phyloP scores from a whole-genome alignment of 2,113 vertebrate genomes.

The Ptychochromis oligacanthus region DNA sequence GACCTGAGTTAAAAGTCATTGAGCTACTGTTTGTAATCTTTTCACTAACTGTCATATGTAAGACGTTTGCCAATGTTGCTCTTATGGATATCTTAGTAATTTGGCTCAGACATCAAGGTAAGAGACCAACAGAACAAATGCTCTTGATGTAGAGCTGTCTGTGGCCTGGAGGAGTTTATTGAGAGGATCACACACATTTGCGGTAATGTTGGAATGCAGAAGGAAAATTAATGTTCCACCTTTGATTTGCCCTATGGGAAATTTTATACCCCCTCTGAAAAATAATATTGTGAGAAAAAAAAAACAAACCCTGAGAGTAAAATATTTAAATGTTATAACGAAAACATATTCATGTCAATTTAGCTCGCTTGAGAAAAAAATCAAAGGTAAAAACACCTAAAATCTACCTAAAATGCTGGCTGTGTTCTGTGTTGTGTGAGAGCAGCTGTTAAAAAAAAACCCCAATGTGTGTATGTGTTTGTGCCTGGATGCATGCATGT shows the following conservation, averaged over 20 bases:
- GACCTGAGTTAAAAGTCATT: neutral
- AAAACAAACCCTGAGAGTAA: neutral
- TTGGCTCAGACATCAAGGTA: slow-evolving; percentile 35
- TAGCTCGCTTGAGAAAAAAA: neutral
- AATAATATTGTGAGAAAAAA: slow-evolving; percentile 17
- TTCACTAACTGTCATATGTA: neutral
- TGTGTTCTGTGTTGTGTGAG: rapidly evolving
- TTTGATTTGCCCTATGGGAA: slow-evolving; percentile 6
- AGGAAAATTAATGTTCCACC: slow-evolving; percentile 15
- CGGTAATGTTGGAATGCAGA: slow-evolving; percentile 34
- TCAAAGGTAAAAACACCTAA: neutral
- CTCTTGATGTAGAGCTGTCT: slow-evolving; percentile 12
- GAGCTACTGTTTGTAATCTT: neutral
- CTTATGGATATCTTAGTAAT: neutral
- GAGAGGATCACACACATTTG: slow-evolving; percentile 28
- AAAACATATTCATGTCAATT: neutral
- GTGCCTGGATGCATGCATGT: neutral
- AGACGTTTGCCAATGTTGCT: neutral
- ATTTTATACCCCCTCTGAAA: neutral
- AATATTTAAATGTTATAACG: neutral
- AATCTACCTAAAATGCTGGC: neutral
- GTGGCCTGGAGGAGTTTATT: slow-evolving; percentile 30
- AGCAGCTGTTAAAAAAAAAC: neutral
- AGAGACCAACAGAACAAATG: neutral
- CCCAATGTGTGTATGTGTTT: neutral